Conservation (phyloP, 2,113 vertebrate species). For the Rhegmatorhina hoffmannsi region DNA sequence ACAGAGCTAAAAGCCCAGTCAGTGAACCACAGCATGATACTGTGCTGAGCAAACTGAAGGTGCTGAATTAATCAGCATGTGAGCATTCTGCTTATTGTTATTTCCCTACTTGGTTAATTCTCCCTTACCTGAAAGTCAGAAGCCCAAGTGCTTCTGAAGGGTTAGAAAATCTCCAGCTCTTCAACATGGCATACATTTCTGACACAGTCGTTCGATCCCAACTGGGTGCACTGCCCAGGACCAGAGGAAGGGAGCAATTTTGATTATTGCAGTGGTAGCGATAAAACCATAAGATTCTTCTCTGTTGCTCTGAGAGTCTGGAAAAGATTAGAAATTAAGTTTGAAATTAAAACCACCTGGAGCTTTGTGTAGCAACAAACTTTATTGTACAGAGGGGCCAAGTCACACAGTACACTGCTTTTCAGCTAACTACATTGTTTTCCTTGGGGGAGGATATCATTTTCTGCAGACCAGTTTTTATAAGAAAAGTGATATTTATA, state of each 20-base stretch:
- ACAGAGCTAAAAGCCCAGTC: neutral
- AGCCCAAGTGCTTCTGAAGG: constrained; percentile 84
- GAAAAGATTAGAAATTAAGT: constrained; percentile 56
- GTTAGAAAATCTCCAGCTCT: constrained; percentile 76
- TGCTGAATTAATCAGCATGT: neutral
- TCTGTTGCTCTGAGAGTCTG: constrained; percentile 85
- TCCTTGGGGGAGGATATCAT: constrained; percentile 32
- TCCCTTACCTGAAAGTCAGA: constrained; percentile 79
- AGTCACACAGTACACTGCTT: neutral
- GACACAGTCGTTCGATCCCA: constrained; percentile 77
- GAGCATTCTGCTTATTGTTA: neutral
- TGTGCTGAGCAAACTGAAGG: neutral
- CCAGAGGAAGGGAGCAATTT: constrained; percentile 79
- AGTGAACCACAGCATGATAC: neutral
- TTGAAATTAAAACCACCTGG: constrained; percentile 64
- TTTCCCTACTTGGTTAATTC: neutral
- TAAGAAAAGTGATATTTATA: constrained; percentile 48
- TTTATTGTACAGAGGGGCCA: neutral
- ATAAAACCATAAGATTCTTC: constrained; percentile 83
- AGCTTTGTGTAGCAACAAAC: constrained; percentile 41
- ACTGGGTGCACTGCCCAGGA: constrained; percentile 79
- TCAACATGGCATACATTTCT: constrained; percentile 78
- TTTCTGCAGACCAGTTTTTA: constrained; percentile 46
- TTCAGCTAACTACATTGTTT: neutral
- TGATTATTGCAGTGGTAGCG: constrained; percentile 69